Evolutionary conservation across 2,113 vertebrate species (phyloP), one percentile per base, ranked within the genome.

Genomic region (Dermatemys mawii): DNA sequence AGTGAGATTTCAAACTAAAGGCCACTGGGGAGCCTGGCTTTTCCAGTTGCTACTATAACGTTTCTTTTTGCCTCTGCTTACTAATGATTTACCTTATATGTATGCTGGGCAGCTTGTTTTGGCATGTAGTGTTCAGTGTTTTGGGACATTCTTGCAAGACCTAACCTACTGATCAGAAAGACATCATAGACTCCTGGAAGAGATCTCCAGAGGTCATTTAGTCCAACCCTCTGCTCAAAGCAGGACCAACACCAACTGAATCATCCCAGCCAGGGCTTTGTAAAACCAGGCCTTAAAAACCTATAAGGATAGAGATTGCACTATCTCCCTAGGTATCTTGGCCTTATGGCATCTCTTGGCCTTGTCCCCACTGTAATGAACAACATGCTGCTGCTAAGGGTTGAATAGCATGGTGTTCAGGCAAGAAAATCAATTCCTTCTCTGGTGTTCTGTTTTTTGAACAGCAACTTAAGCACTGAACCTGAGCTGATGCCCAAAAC

Each of bases 401-500:
- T 22, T 9, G 5, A 11, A 0, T 1, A 3, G 32, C 0, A 0
- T 0, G 5, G 51, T 4, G 13, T 3, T 44, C 3, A 3, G 73
- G 35, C 1, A 3, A 2, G 13, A 8, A 9, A 7, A 5, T 7
- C 16, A 11, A 8, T 29, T 35, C 14, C 8, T 9, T 27, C 5
- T 11, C 82, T 3, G n/a, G 50, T 70, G 4, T 0, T 78, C 41
- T 81, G 17, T 92, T 2, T 90, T 11, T 48, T 17, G 32, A 67
- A 41, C 97, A 99, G 99, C 91, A 98, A 99, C 84, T 99, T 99
- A 70, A 98, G 97, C 97, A 97, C 98, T 12, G 99, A 99, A 49
- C 99, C 99, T 0, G 98, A 98, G 44, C 94, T 99, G 6, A 98
- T 99, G 99, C 98, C 99, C 76, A 99, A 99, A 95, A 99, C 99